Conservation (phyloP, 2,113 vertebrate genomes). For the Peromyscus californicus region DNA sequence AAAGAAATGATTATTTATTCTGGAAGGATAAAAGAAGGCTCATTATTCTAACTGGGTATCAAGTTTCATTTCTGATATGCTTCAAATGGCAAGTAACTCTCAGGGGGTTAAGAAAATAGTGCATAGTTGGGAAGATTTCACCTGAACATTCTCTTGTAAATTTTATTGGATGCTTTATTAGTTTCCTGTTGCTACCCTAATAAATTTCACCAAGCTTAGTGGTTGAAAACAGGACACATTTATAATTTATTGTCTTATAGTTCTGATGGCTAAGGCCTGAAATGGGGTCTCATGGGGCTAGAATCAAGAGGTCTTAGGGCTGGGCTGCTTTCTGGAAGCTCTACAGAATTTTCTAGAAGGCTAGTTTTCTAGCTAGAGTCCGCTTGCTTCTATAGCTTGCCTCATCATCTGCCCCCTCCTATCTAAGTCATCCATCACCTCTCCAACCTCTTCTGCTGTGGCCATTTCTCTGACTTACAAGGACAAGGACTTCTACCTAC, state of each 20-base stretch:
- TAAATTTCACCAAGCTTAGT: not conserved
- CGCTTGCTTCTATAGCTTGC: not conserved
- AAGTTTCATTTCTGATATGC: not conserved
- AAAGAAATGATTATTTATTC: not conserved
- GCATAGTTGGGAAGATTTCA: not conserved
- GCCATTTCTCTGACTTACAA: not conserved
- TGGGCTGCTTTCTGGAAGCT: not conserved
- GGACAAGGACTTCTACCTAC: not conserved
- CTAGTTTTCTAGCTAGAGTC: not conserved
- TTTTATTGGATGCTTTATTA: not conserved
- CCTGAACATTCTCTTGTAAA: not conserved
- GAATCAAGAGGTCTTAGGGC: not conserved
- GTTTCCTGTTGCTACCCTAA: not conserved
- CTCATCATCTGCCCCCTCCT: not conserved
- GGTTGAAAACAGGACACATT: not conserved
- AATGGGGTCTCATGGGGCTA: not conserved
- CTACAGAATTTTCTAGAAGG: not conserved
- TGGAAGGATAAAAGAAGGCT: not conserved
- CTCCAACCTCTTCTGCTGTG: not conserved
- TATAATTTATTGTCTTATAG: not conserved
- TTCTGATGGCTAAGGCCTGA: not conserved
- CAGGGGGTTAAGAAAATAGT: not conserved
- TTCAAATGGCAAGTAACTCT: not conserved
- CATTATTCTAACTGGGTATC: not conserved
- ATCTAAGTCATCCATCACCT: not conserved